These are phyloP conservation scores for Nephila pilipes DNA, from an alignment of 1,140 invertebrate species.

Conservation along the genomic window DNA sequence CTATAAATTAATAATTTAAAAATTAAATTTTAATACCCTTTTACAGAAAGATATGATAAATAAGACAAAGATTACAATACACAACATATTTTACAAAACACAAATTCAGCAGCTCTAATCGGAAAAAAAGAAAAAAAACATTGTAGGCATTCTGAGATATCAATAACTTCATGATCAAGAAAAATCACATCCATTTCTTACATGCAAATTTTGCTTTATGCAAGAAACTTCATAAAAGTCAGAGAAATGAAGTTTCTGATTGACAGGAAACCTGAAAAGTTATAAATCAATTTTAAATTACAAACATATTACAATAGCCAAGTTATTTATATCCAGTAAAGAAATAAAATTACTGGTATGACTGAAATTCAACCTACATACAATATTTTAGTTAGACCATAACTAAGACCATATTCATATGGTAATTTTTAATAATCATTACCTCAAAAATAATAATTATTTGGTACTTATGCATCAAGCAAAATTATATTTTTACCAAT, in stretches of 20 bases:
- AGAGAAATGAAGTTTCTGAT: constrained; percentile 10
- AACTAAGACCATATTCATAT: too few relatives aligned
- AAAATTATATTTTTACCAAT: too few relatives aligned
- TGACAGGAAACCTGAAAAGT: neutral
- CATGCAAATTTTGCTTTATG: constrained; percentile 49
- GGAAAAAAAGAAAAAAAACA: neutral
- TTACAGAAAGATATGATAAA: constrained; percentile 30
- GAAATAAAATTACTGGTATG: neutral
- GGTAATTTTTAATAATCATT: too few relatives aligned
- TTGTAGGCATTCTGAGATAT: neutral
- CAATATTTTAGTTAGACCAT: too few relatives aligned
- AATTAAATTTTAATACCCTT: constrained; percentile 2
- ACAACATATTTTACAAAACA: constrained; percentile 16
- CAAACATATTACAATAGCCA: too few relatives aligned
- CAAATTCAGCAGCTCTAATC: neutral
- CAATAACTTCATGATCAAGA: constrained; percentile 40
- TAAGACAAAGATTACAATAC: neutral
- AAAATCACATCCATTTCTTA: constrained; percentile 8
- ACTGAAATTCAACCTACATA: neutral
- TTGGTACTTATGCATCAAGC: too few relatives aligned
- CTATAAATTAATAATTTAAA: neutral
- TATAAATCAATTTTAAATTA: too few relatives aligned
- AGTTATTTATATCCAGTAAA: too few relatives aligned
- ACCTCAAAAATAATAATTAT: neutral
- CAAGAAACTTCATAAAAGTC: constrained; percentile 44